Percentiles rank a stretch among this genome's conserved stretches.
These are phyloP conservation scores for Rhizoglyphus robini DNA, from an alignment of 1,140 invertebrate genomes.

Conservation along the genomic window DNA sequence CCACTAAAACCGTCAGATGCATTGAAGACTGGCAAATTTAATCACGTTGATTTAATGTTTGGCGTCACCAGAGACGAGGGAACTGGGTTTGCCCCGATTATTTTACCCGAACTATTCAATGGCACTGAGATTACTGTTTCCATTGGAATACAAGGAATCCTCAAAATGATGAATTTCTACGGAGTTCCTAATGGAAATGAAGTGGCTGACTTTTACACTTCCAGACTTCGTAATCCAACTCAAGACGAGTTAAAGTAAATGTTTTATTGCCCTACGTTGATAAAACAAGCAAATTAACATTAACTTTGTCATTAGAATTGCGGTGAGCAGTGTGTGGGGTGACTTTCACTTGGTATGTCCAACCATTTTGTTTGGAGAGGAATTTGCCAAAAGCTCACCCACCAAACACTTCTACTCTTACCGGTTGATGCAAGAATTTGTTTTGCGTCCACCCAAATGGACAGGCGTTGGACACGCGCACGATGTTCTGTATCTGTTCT, in stretches of 20 bases:
- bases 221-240: no score
- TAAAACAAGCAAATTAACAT: neutral
- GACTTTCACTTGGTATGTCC: constrained; percentile 2
- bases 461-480: constrained; percentile 89
- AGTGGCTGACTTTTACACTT: no score
- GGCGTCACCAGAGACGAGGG: no score
- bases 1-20: no score
- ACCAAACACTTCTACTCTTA: neutral
- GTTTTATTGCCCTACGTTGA: neutral
- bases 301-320: neutral
- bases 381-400: neutral
- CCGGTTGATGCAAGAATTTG: constrained; percentile 8
- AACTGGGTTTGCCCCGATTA: neutral
- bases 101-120: no score
- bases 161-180: neutral
- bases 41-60: constrained; percentile 8
- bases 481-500: constrained; percentile 87
- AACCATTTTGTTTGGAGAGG: neutral
- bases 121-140: neutral
- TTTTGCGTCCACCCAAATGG: no score
- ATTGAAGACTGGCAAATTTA: neutral
- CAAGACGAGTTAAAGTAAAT: no score
- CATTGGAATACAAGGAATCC: no score
- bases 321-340: no score
- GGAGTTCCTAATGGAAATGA: no score